Conservation (phyloP, 2,113 vertebrate species). For the Cromileptes altivelis region DNA sequence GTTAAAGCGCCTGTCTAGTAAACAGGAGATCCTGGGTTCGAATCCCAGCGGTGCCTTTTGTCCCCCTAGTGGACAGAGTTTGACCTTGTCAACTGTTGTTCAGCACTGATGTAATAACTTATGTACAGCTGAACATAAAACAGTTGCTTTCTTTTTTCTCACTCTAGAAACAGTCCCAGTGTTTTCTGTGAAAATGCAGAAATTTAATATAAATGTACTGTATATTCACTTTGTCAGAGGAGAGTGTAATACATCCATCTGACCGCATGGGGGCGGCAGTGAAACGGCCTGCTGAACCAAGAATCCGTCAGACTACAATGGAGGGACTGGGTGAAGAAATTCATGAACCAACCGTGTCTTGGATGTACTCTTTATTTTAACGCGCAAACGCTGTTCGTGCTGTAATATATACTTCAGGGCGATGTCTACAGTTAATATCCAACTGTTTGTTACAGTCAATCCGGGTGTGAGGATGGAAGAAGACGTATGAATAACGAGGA, state of each 20-base stretch:
- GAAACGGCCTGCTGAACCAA: not conserved
- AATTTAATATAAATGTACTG: not conserved
- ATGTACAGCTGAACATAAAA: too few relatives aligned
- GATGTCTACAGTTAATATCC: not conserved
- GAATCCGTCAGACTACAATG: not conserved
- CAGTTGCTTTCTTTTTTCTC: too few relatives aligned
- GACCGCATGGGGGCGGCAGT: conserved; percentile 33
- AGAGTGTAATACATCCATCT: not conserved
- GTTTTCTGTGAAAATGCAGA: not conserved
- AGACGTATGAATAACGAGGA: not conserved
- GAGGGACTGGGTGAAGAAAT: not conserved
- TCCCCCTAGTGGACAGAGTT: rapidly evolving
- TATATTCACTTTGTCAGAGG: too few relatives aligned
- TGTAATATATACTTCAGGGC: not conserved
- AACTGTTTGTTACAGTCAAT: not conserved
- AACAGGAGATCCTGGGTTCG: conserved; percentile 85
- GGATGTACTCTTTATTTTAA: not conserved
- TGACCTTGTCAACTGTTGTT: rapidly evolving
- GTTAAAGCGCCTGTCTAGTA: conserved; percentile 85
- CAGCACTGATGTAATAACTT: rapidly evolving
- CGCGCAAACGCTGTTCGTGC: rapidly evolving
- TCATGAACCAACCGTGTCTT: too few relatives aligned
- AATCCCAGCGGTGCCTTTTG: conserved; percentile 83
- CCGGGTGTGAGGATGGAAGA: too few relatives aligned
- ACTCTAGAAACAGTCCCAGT: rapidly evolving